Percentiles rank a stretch among this genome's conserved stretches.
Conservation (phyloP, 2,113 vertebrate species). For the Nestor notabilis region DNA sequence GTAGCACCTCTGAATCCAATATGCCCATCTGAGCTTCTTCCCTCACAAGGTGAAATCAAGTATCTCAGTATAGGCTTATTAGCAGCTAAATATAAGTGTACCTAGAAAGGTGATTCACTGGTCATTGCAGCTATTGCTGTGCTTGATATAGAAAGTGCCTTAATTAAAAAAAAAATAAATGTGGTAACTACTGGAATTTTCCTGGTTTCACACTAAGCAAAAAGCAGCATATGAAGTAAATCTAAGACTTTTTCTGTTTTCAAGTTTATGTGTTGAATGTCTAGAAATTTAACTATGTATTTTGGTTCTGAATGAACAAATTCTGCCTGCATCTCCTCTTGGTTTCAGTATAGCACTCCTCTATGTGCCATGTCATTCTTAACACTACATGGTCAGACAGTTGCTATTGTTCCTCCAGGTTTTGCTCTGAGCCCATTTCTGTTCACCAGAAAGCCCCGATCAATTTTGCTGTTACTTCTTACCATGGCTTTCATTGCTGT, state of each 20-base stretch:
- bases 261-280: neutral
- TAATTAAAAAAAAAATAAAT: neutral
- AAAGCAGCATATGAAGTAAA: neutral
- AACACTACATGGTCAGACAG: neutral
- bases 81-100: neutral
- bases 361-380: neutral
- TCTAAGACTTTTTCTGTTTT: neutral
- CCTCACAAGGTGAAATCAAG: neutral
- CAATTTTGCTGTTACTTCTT: neutral
- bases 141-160: neutral
- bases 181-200: neutral
- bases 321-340: neutral
- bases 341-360: neutral
- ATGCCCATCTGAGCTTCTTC: neutral
- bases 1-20: neutral
- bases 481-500: neutral
- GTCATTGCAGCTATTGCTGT: neutral
- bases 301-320: neutral
- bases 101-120: neutral
- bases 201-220: neutral
- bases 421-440: neutral
- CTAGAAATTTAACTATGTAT: neutral
- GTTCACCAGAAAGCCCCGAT: neutral
- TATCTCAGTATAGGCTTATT: neutral
- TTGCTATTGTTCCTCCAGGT: neutral